Evolutionary conservation across 2,113 vertebrate genomes (phyloP).

Genomic region (Oxyura jamaicensis): DNA sequence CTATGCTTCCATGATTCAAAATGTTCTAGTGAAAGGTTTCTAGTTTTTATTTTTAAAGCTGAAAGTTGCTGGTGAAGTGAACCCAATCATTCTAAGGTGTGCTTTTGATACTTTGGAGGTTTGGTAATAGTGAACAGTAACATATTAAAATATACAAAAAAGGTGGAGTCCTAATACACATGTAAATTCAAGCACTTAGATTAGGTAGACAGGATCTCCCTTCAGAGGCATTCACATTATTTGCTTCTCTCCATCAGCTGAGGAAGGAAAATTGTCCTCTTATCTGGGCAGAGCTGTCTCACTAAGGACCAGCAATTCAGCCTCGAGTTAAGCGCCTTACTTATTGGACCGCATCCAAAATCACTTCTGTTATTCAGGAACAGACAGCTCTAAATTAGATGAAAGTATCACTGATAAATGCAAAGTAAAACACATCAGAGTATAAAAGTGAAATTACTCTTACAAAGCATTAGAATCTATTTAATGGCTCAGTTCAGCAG

Average conservation of each 20-base stretch:
- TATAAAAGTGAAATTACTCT: background rate
- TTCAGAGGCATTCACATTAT: background rate
- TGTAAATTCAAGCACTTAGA: background rate
- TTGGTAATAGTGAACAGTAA: background rate
- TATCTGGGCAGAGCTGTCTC: background rate
- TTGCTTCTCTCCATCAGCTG: background rate
- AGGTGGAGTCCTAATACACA: background rate
- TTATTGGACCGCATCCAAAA: background rate
- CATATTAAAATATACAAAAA: background rate
- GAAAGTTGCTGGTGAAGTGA: background rate
- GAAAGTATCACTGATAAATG: background rate
- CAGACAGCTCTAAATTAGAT: background rate
- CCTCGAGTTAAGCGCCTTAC: background rate
- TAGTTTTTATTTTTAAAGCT: background rate
- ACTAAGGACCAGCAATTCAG: background rate
- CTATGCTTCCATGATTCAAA: background rate
- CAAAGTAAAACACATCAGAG: background rate
- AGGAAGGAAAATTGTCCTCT: background rate
- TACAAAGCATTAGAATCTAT: background rate
- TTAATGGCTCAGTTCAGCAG: background rate
- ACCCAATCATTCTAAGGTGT: background rate
- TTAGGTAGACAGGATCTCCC: accelerated
- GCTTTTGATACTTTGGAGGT: background rate
- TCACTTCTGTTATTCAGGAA: background rate
- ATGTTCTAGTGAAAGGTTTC: background rate